Percentiles rank a stretch among this genome's conserved stretches.
phyloP scores from a whole-genome alignment of 2,888 invertebrate genomes.

The Apotomis turbidana region DNA sequence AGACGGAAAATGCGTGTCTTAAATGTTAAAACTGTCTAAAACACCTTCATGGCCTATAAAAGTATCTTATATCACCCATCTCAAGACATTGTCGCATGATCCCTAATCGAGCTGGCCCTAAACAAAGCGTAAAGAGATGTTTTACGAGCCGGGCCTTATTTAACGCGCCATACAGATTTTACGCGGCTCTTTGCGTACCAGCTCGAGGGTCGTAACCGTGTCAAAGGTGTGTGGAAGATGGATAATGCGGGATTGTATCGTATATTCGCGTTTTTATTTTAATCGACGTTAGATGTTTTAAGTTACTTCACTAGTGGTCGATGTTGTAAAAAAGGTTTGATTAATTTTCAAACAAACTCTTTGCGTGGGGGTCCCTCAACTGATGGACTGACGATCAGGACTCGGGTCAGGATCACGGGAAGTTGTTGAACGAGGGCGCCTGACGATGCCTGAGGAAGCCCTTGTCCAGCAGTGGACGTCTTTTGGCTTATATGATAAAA shows the following conservation, averaged over 20 bases:
- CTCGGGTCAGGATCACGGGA: too few species aligned
- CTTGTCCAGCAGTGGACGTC: too few species aligned
- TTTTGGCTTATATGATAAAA: too few species aligned
- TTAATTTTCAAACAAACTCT: too few species aligned
- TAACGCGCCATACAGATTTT: slow-evolving; percentile 78
- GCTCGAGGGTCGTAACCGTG: slow-evolving; percentile 35
- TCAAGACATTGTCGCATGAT: slow-evolving; percentile 28
- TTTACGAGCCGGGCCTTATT: slow-evolving; percentile 76
- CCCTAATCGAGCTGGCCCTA: slow-evolving; percentile 38
- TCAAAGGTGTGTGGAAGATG: slow-evolving; percentile 25
- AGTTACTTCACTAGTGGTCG: background rate
- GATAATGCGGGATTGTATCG: slow-evolving; percentile 7
- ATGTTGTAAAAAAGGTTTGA: too few species aligned
- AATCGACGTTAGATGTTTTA: background rate
- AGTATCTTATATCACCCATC: slow-evolving; percentile 28
- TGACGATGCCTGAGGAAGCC: too few species aligned
- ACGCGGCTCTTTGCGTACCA: slow-evolving; percentile 53
- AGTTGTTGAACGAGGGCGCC: too few species aligned
- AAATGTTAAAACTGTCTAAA: slow-evolving; percentile 28
- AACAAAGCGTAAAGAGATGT: slow-evolving; percentile 58
- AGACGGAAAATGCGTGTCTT: slow-evolving; percentile 13
- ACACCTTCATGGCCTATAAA: slow-evolving; percentile 37
- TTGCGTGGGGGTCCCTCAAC: too few species aligned
- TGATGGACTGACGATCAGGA: too few species aligned
- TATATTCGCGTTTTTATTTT: background rate